Evolutionary conservation across 2,797 vertebrate species (phyloP).

Genomic region (Myripristis jacobus): DNA sequence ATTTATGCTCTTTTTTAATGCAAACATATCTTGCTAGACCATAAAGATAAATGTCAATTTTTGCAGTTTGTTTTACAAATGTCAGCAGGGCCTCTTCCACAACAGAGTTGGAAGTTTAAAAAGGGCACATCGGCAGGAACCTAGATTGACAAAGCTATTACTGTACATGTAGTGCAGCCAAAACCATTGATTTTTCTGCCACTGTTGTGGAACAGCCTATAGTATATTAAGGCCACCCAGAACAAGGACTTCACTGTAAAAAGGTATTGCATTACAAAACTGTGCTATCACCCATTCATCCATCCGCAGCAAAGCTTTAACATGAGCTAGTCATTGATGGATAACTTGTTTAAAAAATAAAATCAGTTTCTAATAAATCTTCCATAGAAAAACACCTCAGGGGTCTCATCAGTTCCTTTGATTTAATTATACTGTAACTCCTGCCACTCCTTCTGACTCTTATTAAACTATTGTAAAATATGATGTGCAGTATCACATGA

Average conservation of each 20-base stretch:
- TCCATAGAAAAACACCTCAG: neutral
- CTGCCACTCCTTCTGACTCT: neutral
- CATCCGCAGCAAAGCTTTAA: conserved; percentile 11
- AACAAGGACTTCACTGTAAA: neutral
- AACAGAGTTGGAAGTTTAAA: conserved; percentile 18
- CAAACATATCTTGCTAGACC: neutral
- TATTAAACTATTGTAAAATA: neutral
- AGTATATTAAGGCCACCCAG: neutral
- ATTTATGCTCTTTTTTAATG: conserved; percentile 12
- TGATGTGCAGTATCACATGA: too few relatives aligned
- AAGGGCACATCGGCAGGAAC: conserved; percentile 36
- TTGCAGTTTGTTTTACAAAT: conserved; percentile 51
- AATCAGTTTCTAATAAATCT: neutral
- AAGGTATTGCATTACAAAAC: neutral
- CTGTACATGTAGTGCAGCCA: conserved; percentile 7
- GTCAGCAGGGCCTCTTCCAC: conserved; percentile 27
- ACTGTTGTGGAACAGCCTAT: neutral
- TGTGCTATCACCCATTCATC: conserved; percentile 2
- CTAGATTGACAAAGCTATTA: conserved; percentile 6
- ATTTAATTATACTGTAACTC: neutral
- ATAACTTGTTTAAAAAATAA: conserved; percentile 28
- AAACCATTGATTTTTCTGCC: conserved; percentile 7
- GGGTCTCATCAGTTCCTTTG: neutral
- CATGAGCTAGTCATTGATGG: conserved; percentile 17
- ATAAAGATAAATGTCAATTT: conserved; percentile 61